Percentiles rank a stretch among this genome's conserved stretches.
Evolutionary conservation across 1,140 invertebrate genomes (phyloP).

Genomic region (Drosophila bifasciata): DNA sequence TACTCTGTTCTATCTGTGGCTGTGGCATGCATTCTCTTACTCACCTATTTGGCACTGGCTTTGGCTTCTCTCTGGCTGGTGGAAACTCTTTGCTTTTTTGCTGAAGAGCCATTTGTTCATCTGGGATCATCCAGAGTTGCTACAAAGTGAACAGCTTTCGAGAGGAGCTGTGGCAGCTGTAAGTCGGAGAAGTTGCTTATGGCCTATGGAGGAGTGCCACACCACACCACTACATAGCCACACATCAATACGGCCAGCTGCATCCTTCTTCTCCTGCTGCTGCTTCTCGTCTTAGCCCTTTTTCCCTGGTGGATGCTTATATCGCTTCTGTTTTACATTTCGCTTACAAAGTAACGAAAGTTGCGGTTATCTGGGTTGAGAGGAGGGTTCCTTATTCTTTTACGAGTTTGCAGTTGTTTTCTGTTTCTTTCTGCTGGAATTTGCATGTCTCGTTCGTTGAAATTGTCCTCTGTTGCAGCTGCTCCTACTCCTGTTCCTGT

Average conservation of each 20-base stretch:
- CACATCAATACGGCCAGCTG: too few relatives aligned
- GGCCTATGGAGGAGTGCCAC: too few relatives aligned
- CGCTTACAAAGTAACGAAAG: constrained; percentile 34
- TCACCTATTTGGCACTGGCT: constrained; percentile 32
- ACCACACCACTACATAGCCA: too few relatives aligned
- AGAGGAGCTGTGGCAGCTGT: not conserved
- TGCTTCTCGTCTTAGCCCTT: too few relatives aligned
- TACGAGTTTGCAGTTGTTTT: constrained; percentile 37
- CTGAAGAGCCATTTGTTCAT: constrained; percentile 41
- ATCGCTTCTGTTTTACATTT: not conserved
- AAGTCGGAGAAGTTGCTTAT: too few relatives aligned
- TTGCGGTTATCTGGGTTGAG: constrained; percentile 29
- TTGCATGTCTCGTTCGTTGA: constrained; percentile 52
- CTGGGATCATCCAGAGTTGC: constrained; percentile 22
- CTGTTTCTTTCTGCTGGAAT: constrained; percentile 33
- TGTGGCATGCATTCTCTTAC: constrained; percentile 15
- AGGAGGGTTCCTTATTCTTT: constrained; percentile 3
- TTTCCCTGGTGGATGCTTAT: not conserved
- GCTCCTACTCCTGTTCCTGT: constrained; percentile 37
- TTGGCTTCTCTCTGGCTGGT: constrained; percentile 5
- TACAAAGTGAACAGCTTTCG: constrained; percentile 18
- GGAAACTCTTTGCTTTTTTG: constrained; percentile 37
- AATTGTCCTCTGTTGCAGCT: constrained; percentile 35
- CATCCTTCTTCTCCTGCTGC: too few relatives aligned
- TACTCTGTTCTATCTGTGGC: constrained; percentile 1